A percentile compares a stretch with the other conserved stretches of the same genome.
phyloP scores from a whole-genome alignment of 2,888 invertebrate species.

The Drosophila meridiana region DNA sequence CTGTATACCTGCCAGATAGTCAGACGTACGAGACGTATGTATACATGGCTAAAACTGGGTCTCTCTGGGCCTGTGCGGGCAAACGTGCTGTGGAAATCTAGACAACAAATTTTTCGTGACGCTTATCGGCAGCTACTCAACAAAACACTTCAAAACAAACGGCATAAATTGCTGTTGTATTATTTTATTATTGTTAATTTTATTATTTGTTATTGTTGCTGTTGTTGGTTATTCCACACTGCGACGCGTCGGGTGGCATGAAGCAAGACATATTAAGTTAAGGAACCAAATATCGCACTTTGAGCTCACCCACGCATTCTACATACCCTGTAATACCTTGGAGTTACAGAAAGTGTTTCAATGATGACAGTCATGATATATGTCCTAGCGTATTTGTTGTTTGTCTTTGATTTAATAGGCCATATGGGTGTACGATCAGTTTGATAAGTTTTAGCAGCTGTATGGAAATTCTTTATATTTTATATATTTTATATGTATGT shows the following conservation, averaged over 20 bases:
- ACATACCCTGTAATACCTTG: background rate
- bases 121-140: constrained; percentile 64
- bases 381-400: background rate
- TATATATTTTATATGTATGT: background rate
- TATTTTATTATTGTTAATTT: constrained; percentile 2
- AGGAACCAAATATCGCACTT: background rate
- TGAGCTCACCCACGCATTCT: background rate
- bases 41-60: constrained; percentile 25
- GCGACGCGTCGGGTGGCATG: background rate
- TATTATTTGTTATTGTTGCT: background rate
- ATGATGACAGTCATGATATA: background rate
- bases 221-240: background rate
- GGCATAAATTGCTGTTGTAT: constrained; percentile 22
- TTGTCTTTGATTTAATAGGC: background rate
- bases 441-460: background rate
- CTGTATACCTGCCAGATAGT: background rate
- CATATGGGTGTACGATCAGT: background rate
- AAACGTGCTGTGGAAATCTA: constrained; percentile 60
- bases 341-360: background rate
- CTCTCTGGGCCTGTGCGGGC: constrained; percentile 13
- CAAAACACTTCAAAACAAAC: constrained; percentile 32
- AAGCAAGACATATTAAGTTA: background rate
- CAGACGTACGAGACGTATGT: constrained; percentile 1
- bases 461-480: no score
- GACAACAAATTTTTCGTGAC: constrained; percentile 40